Conservation (phyloP, 2,888 invertebrate genomes). For the Morpho helenor region DNA sequence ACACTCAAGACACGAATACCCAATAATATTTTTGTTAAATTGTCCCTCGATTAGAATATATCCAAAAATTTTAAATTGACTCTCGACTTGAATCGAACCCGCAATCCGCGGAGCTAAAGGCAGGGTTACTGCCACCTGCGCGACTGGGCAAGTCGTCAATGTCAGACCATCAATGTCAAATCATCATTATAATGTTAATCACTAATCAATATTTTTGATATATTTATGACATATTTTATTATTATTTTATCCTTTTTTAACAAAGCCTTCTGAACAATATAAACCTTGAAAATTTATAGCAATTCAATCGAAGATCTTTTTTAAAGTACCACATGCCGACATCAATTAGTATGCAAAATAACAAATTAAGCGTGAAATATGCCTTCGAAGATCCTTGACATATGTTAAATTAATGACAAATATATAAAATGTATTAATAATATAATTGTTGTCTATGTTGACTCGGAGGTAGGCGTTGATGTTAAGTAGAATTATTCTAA, state of each 20-base stretch:
- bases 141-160: no score
- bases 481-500: background rate
- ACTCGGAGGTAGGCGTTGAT: constrained; percentile 20
- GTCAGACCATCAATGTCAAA: no score
- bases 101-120: no score
- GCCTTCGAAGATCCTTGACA: constrained; percentile 19
- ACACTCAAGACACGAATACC: no score
- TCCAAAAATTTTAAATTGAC: no score
- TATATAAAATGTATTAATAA: constrained; percentile 9
- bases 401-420: constrained; percentile 18
- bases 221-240: no score
- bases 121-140: no score
- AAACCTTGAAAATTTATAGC: constrained; percentile 15
- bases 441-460: constrained; percentile 10
- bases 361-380: background rate
- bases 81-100: no score
- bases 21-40: no score
- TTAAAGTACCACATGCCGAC: background rate
- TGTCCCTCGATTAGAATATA: no score
- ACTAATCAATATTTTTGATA: no score
- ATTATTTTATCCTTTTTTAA: background rate
- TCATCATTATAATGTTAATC: no score
- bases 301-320: constrained; percentile 2
- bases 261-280: constrained; percentile 4
- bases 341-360: constrained; percentile 19